Evolutionary conservation across 2,113 vertebrate genomes (phyloP).

Genomic region (Okapia johnstoni): DNA sequence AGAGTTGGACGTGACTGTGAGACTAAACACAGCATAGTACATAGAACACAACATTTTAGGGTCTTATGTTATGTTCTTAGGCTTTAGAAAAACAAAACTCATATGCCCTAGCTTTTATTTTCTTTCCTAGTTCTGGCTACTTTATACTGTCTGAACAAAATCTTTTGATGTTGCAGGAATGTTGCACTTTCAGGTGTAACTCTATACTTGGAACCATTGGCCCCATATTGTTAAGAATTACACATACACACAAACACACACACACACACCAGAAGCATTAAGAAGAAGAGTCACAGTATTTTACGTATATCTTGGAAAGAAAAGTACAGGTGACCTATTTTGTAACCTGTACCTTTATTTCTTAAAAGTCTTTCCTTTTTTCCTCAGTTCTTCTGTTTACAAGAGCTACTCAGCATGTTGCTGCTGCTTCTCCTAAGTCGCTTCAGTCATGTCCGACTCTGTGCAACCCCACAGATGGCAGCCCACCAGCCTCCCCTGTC

Average conservation of each 20-base stretch:
- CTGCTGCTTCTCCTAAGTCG: too few relatives aligned
- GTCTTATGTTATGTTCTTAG: neutral
- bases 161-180: neutral
- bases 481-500: too few relatives aligned
- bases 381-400: neutral
- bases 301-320: neutral
- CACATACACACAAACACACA: neutral
- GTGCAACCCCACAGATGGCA: too few relatives aligned
- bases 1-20: neutral
- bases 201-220: too few relatives aligned
- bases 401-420: neutral
- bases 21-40: neutral
- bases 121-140: neutral
- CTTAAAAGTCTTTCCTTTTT: neutral
- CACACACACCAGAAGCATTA: neutral
- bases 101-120: neutral
- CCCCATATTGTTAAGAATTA: neutral
- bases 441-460: too few relatives aligned
- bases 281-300: neutral
- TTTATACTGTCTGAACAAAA: neutral
- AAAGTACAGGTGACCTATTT: neutral
- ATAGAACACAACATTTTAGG: neutral
- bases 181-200: neutral
- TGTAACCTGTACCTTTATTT: neutral
- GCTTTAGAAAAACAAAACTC: neutral